These are phyloP conservation scores for Drosophila subpulchrella DNA, from an alignment of 1,140 invertebrate genomes.

Conservation along the genomic window DNA sequence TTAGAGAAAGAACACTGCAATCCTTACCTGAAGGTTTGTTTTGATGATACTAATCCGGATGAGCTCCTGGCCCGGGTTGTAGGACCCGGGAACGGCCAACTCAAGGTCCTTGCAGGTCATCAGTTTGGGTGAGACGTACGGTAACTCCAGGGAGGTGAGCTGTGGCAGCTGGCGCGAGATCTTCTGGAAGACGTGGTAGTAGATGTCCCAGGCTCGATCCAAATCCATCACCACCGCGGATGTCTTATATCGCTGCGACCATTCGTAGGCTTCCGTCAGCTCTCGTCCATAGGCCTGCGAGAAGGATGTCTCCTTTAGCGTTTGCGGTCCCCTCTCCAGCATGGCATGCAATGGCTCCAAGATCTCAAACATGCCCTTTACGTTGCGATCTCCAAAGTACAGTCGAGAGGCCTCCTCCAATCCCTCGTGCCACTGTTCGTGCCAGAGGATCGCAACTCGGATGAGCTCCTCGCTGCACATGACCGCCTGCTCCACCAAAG, in stretches of 20 bases:
- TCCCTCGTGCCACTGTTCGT: slow-evolving; percentile 99
- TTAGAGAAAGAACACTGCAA: neutral
- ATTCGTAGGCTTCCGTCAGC: slow-evolving; percentile 96
- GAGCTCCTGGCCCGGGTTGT: slow-evolving; percentile 90
- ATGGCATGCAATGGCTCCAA: slow-evolving; percentile 97
- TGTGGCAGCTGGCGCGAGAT: slow-evolving; percentile 97
- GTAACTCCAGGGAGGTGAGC: slow-evolving; percentile 94
- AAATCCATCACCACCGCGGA: slow-evolving; percentile 95
- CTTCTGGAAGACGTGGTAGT: slow-evolving; percentile 98
- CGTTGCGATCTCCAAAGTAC: slow-evolving; percentile 98
- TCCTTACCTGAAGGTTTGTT: slow-evolving; percentile 86
- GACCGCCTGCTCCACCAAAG: slow-evolving; percentile 96
- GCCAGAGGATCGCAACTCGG: slow-evolving; percentile 99
- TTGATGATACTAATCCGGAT: slow-evolving; percentile 95
- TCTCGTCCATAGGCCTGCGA: slow-evolving; percentile 98
- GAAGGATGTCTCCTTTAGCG: slow-evolving; percentile 98
- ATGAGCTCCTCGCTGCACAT: slow-evolving; percentile 99
- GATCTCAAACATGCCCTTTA: slow-evolving; percentile 97
- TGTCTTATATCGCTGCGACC: slow-evolving; percentile 95
- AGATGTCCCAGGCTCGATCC: slow-evolving; percentile 99
- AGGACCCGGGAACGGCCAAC: slow-evolving; percentile 97
- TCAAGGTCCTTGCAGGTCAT: slow-evolving; percentile 95
- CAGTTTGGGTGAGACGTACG: slow-evolving; percentile 95
- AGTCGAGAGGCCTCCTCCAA: slow-evolving; percentile 98
- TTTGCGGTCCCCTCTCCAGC: slow-evolving; percentile 97